Base-by-base conservation (phyloP, 2,888 invertebrate genomes). In the Pediacus dermestoides region DNA sequence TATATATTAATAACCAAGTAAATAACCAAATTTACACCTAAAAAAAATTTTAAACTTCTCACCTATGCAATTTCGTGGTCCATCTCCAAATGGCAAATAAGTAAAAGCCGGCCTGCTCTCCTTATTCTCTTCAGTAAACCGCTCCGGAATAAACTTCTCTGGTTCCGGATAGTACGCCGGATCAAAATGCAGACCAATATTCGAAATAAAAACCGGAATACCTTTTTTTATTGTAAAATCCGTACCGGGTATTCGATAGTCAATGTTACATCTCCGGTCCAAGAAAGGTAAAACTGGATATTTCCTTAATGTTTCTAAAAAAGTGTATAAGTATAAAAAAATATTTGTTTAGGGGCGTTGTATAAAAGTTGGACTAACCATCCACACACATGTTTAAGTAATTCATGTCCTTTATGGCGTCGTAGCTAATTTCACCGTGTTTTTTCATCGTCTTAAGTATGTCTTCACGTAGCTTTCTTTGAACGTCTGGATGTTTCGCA, bases 371-470 rank as follows among this genome's bases (percentile, higher is more conserved):
- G 1, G 9, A 32, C 11, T 21, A 2, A 34, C 31, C 37, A 12
- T 7, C 4, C 10, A 73, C 50, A 1, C 71, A 70, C 56, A 66
- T 67, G 22, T 73, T 70, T 46, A 75, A 50, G 42, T 73, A 75
- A 4, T 60, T 60, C 72, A 75, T 70, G 9, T 71, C 67, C 28
- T 63, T 59, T 1, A 75, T 22, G 0, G 63, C 48, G 2, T 74
- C 72, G 39, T 68, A 73, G 6, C 63, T 68, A 1, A 74, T 25
- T 4, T 47, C 50, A 0, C 66, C 68, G 2, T 60, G 46, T 16
- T 61, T 59, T 1, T 54, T 42, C 9, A 67, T 30, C 3, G 56
- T 46, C 1, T 38, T 30, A 1, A 52, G 41, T 10, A 74, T 60
- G 52, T 76, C 74, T 3, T 58, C 27, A 3, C 71, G 61, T 4